These are phyloP conservation scores for Melanotaenia maccullochi DNA, from an alignment of 2,797 vertebrate genomes.

Conservation along the genomic window DNA sequence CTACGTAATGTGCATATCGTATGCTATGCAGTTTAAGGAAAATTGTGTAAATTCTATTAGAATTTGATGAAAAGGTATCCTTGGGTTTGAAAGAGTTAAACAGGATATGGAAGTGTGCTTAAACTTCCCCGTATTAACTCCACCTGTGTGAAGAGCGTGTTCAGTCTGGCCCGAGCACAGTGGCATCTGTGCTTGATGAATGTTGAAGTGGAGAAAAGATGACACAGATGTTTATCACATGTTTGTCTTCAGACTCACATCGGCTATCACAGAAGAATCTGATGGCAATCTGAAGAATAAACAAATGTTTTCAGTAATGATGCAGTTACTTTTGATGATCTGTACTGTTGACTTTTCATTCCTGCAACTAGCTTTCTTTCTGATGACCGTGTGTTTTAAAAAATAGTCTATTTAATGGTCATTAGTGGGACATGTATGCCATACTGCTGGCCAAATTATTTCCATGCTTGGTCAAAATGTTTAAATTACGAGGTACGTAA, in stretches of 20 bases:
- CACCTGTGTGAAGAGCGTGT: constrained; percentile 39
- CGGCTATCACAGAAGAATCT: constrained; percentile 20
- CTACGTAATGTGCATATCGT: neutral
- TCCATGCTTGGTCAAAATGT: constrained; percentile 20
- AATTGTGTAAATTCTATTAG: neutral
- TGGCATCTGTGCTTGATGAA: constrained; percentile 30
- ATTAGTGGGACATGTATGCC: constrained; percentile 36
- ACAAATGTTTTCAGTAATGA: constrained; percentile 1
- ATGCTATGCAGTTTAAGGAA: no score
- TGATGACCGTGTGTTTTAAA: constrained; percentile 15
- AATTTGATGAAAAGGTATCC: neutral
- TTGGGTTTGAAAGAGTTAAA: neutral
- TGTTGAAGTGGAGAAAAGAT: constrained; percentile 34
- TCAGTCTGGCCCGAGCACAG: constrained; percentile 40
- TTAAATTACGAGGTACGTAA: constrained; percentile 29
- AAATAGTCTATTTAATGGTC: constrained; percentile 21
- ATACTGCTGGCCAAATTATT: constrained; percentile 24
- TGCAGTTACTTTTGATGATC: constrained; percentile 23
- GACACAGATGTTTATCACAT: constrained; percentile 48
- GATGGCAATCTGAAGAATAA: constrained; percentile 15
- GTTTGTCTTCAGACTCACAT: constrained; percentile 24
- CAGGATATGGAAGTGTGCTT: neutral
- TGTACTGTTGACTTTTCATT: constrained; percentile 23
- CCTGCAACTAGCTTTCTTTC: constrained; percentile 7
- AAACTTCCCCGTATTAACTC: neutral